Conservation (phyloP, 2,113 vertebrate species). For the Callospermophilus lateralis region DNA sequence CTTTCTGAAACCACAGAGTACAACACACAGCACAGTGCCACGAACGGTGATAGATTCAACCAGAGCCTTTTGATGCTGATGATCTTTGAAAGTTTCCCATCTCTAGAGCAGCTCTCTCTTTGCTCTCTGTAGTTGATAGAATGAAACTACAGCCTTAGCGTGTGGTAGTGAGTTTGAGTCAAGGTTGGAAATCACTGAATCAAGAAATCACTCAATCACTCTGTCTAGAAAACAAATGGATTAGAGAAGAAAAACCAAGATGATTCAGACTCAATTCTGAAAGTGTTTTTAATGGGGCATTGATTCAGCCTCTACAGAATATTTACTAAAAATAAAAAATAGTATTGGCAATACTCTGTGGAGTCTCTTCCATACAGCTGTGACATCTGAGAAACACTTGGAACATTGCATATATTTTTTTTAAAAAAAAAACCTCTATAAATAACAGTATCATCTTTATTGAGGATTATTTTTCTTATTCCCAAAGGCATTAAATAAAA, state of each 20-base stretch:
- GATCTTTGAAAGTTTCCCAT: slow-evolving; percentile 68
- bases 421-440: background rate
- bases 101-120: slow-evolving; percentile 28
- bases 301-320: slow-evolving; percentile 67
- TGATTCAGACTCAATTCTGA: slow-evolving; percentile 64
- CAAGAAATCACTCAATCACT: slow-evolving; percentile 73
- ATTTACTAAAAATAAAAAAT: slow-evolving; percentile 79
- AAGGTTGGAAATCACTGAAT: slow-evolving; percentile 72
- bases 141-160: slow-evolving; percentile 45
- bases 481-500: slow-evolving; percentile 42
- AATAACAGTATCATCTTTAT: slow-evolving; percentile 40
- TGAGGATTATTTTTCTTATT: slow-evolving; percentile 54
- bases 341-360: slow-evolving; percentile 43
- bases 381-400: slow-evolving; percentile 47
- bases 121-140: slow-evolving; percentile 28
- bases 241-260: slow-evolving; percentile 65
- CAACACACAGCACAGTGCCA: background rate
- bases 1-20: slow-evolving; percentile 8
- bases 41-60: background rate
- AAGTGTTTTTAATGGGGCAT: slow-evolving; percentile 72
- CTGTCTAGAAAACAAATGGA: slow-evolving; percentile 73
- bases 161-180: slow-evolving; percentile 38
- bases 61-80: slow-evolving; percentile 52
- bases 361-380: slow-evolving; percentile 60
- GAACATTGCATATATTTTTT: background rate